Evolutionary conservation across 2,797 vertebrate species (phyloP), one percentile per base, ranked within the genome.

Genomic region (Telmatherina bonti): DNA sequence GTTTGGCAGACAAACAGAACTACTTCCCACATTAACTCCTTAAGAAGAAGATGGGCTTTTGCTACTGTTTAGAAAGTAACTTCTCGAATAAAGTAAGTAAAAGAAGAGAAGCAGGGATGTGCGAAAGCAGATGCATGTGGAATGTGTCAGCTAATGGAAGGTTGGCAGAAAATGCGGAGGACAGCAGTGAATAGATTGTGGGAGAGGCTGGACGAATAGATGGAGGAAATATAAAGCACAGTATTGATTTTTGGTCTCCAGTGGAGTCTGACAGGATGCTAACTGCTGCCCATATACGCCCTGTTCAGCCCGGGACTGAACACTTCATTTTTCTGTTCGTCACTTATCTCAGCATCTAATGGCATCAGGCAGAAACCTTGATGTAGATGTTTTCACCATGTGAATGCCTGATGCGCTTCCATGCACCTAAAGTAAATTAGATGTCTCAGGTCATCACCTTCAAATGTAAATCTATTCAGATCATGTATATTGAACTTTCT

Each of bases 201-300:
- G 64, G 62, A 83, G 85, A 80, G 76, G 67, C 51, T 76, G 74
- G 83, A 85, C n/a, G 59, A 62, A 61, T 62, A 70, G 82, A 87
- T 82, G 81, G 81, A 89, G 88, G 89, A 85, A 90, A 87, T 83
- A 85, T 87, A 85, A 90, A 92, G 78, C 79, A 2, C 74, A 33
- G 65, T 90, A 93, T 92, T 90, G 92, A 93, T 93, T 92, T 89
- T 75, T 75, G 72, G 72, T 90, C 89, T 91, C 84, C 72, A 85
- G 81, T 85, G 78, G 72, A 84, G 88, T 83, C 79, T 12, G 59
- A 79, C 81, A 86, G 85, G 85, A 86, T 84, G 84, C 69, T 33
- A 35, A 5, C 45, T 27, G 82, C 81, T 79, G 81, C 84, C 76
- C 77, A 75, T 55, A 53, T 79, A 65, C 55, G 67, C 79, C 75